Percentiles rank a stretch among this genome's conserved stretches.
Evolutionary conservation across 2,888 invertebrate species (phyloP).

Genomic region (Sceliomorpha sp.): DNA sequence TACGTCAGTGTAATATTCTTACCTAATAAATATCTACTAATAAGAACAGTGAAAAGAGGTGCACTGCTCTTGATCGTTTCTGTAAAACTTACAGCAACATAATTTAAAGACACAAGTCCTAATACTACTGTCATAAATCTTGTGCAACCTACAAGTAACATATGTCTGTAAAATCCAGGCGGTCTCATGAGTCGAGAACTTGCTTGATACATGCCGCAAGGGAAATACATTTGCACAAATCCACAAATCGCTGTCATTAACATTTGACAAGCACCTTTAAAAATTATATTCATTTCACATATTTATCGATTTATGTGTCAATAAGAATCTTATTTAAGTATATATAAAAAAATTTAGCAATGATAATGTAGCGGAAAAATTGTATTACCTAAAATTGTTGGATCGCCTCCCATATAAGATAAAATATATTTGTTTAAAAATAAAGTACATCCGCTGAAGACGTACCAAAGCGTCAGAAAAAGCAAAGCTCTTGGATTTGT

Average conservation of each 20-base stretch:
- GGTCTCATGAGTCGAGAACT: conserved; percentile 82
- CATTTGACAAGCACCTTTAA: conserved; percentile 88
- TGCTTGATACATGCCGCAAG: conserved; percentile 87
- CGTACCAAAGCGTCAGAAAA: conserved; percentile 86
- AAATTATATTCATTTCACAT: conserved; percentile 32
- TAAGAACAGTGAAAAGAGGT: conserved; percentile 88
- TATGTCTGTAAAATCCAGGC: conserved; percentile 87
- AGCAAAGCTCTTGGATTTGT: conserved; percentile 83
- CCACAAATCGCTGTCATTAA: conserved; percentile 87
- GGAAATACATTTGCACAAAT: conserved; percentile 87
- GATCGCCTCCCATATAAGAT: conserved; percentile 86
- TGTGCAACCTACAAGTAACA: conserved; percentile 87
- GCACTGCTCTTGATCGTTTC: conserved; percentile 91
- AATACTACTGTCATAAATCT: conserved; percentile 88
- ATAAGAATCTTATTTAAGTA: too few relatives aligned
- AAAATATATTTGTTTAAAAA: conserved; percentile 90
- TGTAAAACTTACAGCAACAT: conserved; percentile 90
- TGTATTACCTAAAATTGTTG: conserved; percentile 85
- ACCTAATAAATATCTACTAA: conserved; percentile 85
- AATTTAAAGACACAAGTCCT: conserved; percentile 88
- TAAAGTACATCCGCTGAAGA: conserved; percentile 88
- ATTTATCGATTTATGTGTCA: conserved; percentile 7
- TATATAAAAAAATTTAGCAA: too few relatives aligned
- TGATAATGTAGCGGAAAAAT: too few relatives aligned
- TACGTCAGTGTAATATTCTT: conserved; percentile 63